Conservation (phyloP, 2,888 invertebrate species). For the Diplolepis rosae region DNA sequence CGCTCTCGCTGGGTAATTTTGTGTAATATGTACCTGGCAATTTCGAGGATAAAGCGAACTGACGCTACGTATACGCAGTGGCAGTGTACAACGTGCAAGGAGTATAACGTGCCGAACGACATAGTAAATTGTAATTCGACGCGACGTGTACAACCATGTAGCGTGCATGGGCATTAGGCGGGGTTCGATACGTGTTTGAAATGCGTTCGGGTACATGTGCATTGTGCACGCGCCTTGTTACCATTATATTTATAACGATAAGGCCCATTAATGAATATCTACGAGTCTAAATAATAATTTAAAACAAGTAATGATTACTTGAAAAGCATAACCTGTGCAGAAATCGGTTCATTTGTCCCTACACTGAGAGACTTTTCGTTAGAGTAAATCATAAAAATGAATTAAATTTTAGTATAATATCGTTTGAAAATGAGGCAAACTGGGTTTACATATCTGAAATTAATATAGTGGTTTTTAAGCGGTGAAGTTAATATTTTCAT, state of each 20-base stretch:
- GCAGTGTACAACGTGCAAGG: constrained; percentile 38
- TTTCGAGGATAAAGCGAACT: constrained; percentile 41
- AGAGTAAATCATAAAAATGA: no score
- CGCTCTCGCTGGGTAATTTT: constrained; percentile 43
- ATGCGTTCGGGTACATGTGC: constrained; percentile 34
- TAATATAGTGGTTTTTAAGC: no score
- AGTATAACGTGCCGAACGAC: constrained; percentile 53
- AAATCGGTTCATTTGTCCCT: no score
- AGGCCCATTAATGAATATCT: background rate
- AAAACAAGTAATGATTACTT: no score
- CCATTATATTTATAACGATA: constrained; percentile 7
- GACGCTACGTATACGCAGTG: constrained; percentile 34
- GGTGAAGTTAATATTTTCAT: no score
- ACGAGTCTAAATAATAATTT: background rate
- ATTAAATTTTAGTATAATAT: no score
- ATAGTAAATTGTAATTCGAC: constrained; percentile 57
- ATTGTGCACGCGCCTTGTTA: constrained; percentile 19
- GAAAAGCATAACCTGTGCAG: no score
- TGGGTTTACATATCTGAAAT: no score
- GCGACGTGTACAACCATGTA: constrained; percentile 53
- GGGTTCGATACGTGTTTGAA: constrained; percentile 46
- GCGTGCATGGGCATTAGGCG: constrained; percentile 39
- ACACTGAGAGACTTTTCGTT: no score
- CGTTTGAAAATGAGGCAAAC: no score
- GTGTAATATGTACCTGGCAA: constrained; percentile 48